Percentiles rank a stretch among this genome's conserved stretches.
Conservation (phyloP, 2,888 invertebrate genomes). For the Anaspis maculata region DNA sequence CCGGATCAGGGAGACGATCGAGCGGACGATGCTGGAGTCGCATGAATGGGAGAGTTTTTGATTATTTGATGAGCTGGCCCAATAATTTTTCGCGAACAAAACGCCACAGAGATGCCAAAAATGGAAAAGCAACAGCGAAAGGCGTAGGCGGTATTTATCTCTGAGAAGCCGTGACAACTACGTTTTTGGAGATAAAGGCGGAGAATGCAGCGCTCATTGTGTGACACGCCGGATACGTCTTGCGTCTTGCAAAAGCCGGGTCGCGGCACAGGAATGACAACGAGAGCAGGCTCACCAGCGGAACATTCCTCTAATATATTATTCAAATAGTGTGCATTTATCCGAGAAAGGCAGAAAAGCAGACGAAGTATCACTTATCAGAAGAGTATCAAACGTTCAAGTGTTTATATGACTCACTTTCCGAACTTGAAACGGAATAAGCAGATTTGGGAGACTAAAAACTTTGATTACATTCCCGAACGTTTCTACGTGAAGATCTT, state of each 20-base stretch:
- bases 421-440: slow-evolving; percentile 1
- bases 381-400: slow-evolving; percentile 6
- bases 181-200: slow-evolving; percentile 4
- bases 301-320: slow-evolving; percentile 12
- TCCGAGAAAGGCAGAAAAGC: slow-evolving; percentile 4
- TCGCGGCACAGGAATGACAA: not conserved
- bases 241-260: not conserved
- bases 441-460: slow-evolving; percentile 4
- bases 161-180: slow-evolving; percentile 1
- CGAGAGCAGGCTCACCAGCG: too few species aligned
- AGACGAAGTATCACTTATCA: too few species aligned
- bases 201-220: slow-evolving; percentile 5
- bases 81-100: too few species aligned
- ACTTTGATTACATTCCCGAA: slow-evolving; percentile 5
- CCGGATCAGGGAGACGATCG: too few species aligned
- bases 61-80: too few species aligned
- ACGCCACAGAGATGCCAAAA: too few species aligned
- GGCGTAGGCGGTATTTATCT: too few species aligned
- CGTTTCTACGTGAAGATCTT: slow-evolving; percentile 5
- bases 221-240: slow-evolving; percentile 6
- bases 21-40: too few species aligned
- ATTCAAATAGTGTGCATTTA: slow-evolving; percentile 11
- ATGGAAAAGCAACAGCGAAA: too few species aligned
- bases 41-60: too few species aligned
- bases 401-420: slow-evolving; percentile 6